These are phyloP conservation scores for Rhinolophus sinicus DNA, from an alignment of 2,113 vertebrate species.

Conservation along the genomic window DNA sequence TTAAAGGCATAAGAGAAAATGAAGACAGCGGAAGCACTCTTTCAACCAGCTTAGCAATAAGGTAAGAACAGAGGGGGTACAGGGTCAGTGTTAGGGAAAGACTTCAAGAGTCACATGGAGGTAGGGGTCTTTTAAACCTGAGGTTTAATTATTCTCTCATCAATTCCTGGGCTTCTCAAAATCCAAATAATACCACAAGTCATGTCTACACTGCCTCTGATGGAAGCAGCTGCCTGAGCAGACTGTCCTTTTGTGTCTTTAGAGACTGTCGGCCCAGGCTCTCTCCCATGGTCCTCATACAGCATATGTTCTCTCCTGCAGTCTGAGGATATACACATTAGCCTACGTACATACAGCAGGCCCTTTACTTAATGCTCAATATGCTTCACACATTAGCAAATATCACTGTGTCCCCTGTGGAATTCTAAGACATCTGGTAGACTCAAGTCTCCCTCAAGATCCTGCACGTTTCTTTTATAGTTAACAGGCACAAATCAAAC, in stretches of 20 bases:
- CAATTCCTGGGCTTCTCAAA: background rate
- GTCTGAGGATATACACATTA: conserved; percentile 56
- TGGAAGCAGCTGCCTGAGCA: conserved; percentile 52
- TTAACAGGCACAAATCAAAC: conserved; percentile 29
- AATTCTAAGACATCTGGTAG: conserved; percentile 72
- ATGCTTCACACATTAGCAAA: conserved; percentile 75
- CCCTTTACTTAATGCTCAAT: conserved; percentile 80
- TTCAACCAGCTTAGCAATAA: background rate
- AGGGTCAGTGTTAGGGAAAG: background rate
- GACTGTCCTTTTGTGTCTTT: conserved; percentile 55
- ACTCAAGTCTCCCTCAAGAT: conserved; percentile 61
- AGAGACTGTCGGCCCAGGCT: conserved; percentile 42
- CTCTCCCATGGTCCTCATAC: background rate
- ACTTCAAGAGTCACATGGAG: background rate
- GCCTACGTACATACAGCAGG: conserved; percentile 73
- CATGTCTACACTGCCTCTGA: background rate
- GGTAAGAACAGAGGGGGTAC: background rate
- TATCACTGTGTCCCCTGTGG: conserved; percentile 74
- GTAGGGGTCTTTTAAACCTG: background rate
- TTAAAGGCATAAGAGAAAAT: background rate
- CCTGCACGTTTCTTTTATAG: conserved; percentile 10
- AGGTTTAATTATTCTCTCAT: background rate
- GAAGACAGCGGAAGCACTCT: background rate
- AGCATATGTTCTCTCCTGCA: conserved; percentile 64
- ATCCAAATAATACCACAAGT: background rate